Percentiles rank a stretch among this genome's conserved stretches.
phyloP scores from a whole-genome alignment of 64 coral and sea anemone species.

The Trachythela sp. region DNA sequence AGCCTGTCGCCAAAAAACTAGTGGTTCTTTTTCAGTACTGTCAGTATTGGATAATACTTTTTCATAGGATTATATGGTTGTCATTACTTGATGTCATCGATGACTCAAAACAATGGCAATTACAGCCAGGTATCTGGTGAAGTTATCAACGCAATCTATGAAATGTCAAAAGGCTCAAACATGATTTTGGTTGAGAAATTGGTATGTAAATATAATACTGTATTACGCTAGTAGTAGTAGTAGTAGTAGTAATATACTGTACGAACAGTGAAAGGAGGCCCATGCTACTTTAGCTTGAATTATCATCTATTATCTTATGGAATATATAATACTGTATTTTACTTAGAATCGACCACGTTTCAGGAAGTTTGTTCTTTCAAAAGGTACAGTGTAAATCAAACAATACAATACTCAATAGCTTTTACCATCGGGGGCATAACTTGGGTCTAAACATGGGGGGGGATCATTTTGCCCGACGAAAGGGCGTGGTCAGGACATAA shows the following conservation, averaged over 20 bases:
- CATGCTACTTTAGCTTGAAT: too few species aligned
- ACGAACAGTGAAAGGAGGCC: neutral
- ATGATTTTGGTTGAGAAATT: slow-evolving; percentile 3
- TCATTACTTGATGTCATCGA: neutral
- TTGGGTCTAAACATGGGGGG: too few species aligned
- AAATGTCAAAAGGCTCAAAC: slow-evolving; percentile 24
- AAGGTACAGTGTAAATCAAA: neutral
- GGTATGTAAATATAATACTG: neutral
- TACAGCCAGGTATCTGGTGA: neutral
- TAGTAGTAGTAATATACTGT: neutral
- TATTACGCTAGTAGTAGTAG: neutral
- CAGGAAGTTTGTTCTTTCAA: neutral
- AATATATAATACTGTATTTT: neutral
- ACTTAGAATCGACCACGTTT: neutral
- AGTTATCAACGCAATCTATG: neutral
- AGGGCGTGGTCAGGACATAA: too few species aligned
- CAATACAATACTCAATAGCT: neutral
- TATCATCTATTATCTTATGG: neutral
- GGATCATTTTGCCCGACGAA: too few species aligned
- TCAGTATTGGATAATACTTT: too few species aligned
- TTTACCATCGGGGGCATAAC: neutral
- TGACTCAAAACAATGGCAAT: neutral
- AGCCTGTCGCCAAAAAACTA: too few species aligned
- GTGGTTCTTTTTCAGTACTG: too few species aligned
- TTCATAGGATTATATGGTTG: too few species aligned